Conservation (phyloP, 2,888 invertebrate species). For the Synanthedon formicaeformis region DNA sequence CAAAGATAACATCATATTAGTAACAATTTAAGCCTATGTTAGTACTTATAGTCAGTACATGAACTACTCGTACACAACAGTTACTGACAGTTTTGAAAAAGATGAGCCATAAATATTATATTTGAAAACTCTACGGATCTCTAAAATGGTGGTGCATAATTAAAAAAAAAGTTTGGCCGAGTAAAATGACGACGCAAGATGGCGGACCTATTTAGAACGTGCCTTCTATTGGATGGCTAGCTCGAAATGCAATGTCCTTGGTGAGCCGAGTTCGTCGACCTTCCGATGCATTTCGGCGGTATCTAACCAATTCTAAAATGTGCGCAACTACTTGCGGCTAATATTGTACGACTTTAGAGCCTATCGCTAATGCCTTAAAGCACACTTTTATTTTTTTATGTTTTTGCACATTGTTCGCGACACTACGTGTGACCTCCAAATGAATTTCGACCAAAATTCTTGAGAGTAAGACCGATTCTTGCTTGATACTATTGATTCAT, state of each 20-base stretch:
- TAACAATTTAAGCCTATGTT: too few relatives aligned
- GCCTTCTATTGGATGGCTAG: slow-evolving; percentile 68
- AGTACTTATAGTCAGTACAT: too few relatives aligned
- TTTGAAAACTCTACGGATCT: background rate
- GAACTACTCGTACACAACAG: too few relatives aligned
- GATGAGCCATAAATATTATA: background rate
- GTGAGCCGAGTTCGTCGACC: slow-evolving; percentile 61
- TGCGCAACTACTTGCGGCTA: slow-evolving; percentile 12
- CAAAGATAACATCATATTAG: too few relatives aligned
- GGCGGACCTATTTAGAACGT: slow-evolving; percentile 66
- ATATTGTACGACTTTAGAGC: slow-evolving; percentile 19
- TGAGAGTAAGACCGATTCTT: background rate
- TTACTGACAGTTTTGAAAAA: too few relatives aligned
- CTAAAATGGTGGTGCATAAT: background rate
- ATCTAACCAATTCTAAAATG: slow-evolving; percentile 35
- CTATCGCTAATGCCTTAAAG: slow-evolving; percentile 22
- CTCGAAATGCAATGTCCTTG: slow-evolving; percentile 70
- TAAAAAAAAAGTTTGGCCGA: slow-evolving; percentile 30
- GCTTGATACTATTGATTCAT: background rate
- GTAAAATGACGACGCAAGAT: slow-evolving; percentile 60
- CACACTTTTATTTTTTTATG: slow-evolving; percentile 19
- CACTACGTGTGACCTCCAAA: slow-evolving; percentile 16
- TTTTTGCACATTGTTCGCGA: slow-evolving; percentile 6
- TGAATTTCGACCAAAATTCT: slow-evolving; percentile 29
- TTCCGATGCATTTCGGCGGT: slow-evolving; percentile 69